Evolutionary conservation across 2,888 invertebrate genomes (phyloP).

Genomic region (Onchidella celtica): DNA sequence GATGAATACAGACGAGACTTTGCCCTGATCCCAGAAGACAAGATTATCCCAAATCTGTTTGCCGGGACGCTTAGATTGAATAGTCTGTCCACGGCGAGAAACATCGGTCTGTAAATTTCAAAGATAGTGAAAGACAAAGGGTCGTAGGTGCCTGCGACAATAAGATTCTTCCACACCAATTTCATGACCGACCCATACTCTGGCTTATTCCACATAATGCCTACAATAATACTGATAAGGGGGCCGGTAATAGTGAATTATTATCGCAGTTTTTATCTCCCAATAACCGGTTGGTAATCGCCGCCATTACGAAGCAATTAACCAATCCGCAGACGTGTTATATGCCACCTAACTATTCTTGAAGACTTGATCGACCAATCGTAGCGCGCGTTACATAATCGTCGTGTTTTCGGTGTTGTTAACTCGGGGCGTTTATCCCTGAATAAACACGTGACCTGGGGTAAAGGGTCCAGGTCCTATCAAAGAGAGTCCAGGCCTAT

Average conservation of each 20-base stretch:
- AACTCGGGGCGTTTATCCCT: slow-evolving; percentile 28
- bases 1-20: too few species aligned
- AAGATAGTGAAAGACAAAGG: too few species aligned
- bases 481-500: not conserved
- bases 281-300: not conserved
- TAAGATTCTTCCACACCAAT: too few species aligned
- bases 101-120: too few species aligned
- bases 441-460: slow-evolving; percentile 17
- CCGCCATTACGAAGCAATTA: slow-evolving; percentile 13
- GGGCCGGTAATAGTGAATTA: not conserved
- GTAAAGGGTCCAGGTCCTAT: not conserved
- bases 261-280: not conserved
- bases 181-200: not conserved
- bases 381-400: slow-evolving; percentile 13
- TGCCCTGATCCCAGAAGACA: too few species aligned
- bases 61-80: too few species aligned
- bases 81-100: too few species aligned
- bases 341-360: slow-evolving; percentile 2
- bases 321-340: slow-evolving; percentile 23
- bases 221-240: not conserved
- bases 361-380: slow-evolving; percentile 25
- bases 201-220: not conserved
- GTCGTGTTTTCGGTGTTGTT: not conserved
- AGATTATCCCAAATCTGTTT: too few species aligned
- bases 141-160: too few species aligned